phyloP scores from a whole-genome alignment of 2,888 invertebrate genomes.

The Neoitamus cyanurus region DNA sequence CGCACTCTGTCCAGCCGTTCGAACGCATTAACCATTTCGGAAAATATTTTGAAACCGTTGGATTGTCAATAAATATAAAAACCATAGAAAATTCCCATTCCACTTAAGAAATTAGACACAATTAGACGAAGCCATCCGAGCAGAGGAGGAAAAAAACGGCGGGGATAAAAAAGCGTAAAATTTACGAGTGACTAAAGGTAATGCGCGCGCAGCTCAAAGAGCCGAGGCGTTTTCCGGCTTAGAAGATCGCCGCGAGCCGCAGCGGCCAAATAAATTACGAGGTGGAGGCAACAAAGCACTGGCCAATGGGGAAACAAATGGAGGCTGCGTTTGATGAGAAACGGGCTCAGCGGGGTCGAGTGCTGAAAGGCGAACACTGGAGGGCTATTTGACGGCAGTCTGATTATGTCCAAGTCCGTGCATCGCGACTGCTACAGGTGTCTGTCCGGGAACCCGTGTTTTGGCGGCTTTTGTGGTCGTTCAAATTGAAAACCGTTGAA shows the following conservation, averaged over 20 bases:
- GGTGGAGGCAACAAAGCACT: not conserved
- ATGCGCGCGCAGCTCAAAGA: conserved; percentile 41
- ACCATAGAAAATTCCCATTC: conserved; percentile 36
- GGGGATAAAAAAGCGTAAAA: conserved; percentile 2
- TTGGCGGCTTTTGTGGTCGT: conserved; percentile 21
- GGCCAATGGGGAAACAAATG: conserved; percentile 18
- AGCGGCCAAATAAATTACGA: conserved; percentile 23
- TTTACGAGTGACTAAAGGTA: conserved; percentile 33
- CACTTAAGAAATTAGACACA: conserved; percentile 24
- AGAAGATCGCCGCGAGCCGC: conserved; percentile 35
- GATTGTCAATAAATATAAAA: conserved; percentile 42
- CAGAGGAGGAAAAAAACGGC: not conserved
- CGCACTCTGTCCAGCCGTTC: not conserved
- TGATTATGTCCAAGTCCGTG: not conserved
- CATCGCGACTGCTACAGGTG: conserved; percentile 18
- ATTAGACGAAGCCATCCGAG: conserved; percentile 26
- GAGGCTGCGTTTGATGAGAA: not conserved
- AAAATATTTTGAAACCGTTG: conserved; percentile 44
- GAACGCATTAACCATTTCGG: not conserved
- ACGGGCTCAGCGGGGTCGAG: not conserved
- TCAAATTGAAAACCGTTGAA: conserved; percentile 42
- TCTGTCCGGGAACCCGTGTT: not conserved
- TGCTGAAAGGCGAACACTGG: conserved; percentile 21
- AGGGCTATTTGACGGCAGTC: conserved; percentile 13
- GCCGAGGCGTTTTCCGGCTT: not conserved